Conservation (phyloP, 2,113 vertebrate species). For the Salminus brasiliensis region DNA sequence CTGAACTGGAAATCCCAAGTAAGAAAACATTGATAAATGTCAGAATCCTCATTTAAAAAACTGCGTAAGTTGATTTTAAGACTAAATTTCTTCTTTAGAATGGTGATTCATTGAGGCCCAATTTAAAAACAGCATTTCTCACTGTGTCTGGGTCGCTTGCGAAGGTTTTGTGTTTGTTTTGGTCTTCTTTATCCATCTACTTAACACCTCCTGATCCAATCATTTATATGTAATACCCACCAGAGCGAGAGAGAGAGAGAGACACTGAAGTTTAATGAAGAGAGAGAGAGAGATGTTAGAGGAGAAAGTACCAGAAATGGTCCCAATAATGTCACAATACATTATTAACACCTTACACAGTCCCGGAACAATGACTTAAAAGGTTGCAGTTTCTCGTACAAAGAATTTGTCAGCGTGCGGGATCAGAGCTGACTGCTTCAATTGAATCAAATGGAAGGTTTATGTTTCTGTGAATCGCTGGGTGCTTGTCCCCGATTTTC, state of each 20-base stretch:
- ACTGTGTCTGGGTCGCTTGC: slow-evolving; percentile 1
- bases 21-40: no score
- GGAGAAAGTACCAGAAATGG: neutral
- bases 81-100: no score
- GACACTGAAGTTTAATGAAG: neutral
- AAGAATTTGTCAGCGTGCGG: neutral
- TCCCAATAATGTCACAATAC: no score
- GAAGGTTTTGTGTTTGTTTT: neutral
- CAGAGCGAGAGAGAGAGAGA: slow-evolving; percentile 36
- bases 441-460: neutral
- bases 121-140: neutral
- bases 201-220: slow-evolving; percentile 36
- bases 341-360: no score
- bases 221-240: slow-evolving; percentile 23
- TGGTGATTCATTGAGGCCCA: no score
- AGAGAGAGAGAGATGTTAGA: neutral
- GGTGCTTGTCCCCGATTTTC: neutral
- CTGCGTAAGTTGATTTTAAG: no score
- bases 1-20: no score
- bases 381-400: neutral
- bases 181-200: slow-evolving; percentile 30
- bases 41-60: no score
- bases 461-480: neutral
- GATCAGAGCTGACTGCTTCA: neutral
- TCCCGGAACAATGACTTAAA: neutral